These are phyloP conservation scores for Ricordea florida DNA, from an alignment of 92 coral and sea anemone genomes.

Conservation along the genomic window DNA sequence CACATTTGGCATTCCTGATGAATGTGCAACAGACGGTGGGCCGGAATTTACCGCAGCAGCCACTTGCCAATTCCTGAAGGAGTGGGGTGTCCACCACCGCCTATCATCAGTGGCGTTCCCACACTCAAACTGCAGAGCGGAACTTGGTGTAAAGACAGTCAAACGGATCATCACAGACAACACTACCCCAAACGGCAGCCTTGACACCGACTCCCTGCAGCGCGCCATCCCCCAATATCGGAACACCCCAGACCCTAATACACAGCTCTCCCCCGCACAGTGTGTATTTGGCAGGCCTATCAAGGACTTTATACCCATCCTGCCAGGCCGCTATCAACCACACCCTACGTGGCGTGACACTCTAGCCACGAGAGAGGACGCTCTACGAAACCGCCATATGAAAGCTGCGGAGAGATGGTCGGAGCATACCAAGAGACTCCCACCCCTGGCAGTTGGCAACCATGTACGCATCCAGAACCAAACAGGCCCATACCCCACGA, in stretches of 20 bases:
- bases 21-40: slow-evolving; percentile 50
- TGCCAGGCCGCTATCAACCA: slow-evolving; percentile 63
- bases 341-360: slow-evolving; percentile 68
- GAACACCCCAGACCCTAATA: slow-evolving; percentile 62
- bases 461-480: slow-evolving; percentile 61
- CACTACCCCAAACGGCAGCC: slow-evolving; percentile 60
- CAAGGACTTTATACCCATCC: slow-evolving; percentile 66
- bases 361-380: slow-evolving; percentile 47
- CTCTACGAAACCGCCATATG: slow-evolving; percentile 63
- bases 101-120: slow-evolving; percentile 75
- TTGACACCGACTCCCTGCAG: slow-evolving; percentile 51
- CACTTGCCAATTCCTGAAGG: slow-evolving; percentile 45
- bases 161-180: slow-evolving; percentile 58
- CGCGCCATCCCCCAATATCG: slow-evolving; percentile 58
- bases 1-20: slow-evolving; percentile 62
- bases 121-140: slow-evolving; percentile 72
- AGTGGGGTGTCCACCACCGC: slow-evolving; percentile 70
- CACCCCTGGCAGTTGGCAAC: slow-evolving; percentile 61
- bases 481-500: slow-evolving; percentile 24
- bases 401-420: slow-evolving; percentile 50
- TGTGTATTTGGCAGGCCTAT: slow-evolving; percentile 65
- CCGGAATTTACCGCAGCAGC: slow-evolving; percentile 40
- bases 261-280: slow-evolving; percentile 64
- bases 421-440: slow-evolving; percentile 57
- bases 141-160: slow-evolving; percentile 59